Evolutionary conservation across 2,888 invertebrate genomes (phyloP).

Genomic region (Minunthozetes semirufus): DNA sequence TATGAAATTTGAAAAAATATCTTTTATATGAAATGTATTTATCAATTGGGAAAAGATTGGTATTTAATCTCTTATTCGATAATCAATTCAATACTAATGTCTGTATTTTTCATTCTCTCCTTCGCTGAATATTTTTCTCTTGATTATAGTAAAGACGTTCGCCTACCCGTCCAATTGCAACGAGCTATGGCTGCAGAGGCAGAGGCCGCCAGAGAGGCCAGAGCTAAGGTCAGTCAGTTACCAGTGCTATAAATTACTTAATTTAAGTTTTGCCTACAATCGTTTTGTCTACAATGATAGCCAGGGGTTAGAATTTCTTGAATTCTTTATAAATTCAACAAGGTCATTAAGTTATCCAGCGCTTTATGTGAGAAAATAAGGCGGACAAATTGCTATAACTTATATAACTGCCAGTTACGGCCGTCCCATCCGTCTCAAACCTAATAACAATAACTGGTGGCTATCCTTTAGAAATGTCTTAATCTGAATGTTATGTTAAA

Average conservation of each 20-base stretch:
- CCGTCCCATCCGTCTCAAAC: background rate
- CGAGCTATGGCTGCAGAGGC: constrained; percentile 77
- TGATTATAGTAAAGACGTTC: constrained; percentile 63
- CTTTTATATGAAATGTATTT: background rate
- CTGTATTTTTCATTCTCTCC: background rate
- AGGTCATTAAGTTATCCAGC: background rate
- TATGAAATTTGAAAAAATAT: background rate
- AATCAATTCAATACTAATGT: background rate
- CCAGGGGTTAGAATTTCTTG: background rate
- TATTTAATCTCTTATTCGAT: constrained; percentile 9
- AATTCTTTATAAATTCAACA: too few relatives aligned
- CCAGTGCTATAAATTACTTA: background rate
- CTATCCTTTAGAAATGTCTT: too few relatives aligned
- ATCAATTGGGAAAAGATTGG: constrained; percentile 5
- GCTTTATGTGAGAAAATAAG: too few relatives aligned
- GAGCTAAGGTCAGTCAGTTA: constrained; percentile 58
- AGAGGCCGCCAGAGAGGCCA: constrained; percentile 68
- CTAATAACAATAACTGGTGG: too few relatives aligned
- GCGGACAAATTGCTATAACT: background rate
- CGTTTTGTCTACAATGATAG: background rate
- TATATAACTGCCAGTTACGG: background rate
- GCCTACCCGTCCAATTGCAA: constrained; percentile 67
- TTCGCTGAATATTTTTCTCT: background rate
- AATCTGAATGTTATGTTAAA: too few relatives aligned
- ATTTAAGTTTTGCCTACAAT: background rate